Evolutionary conservation across 2,797 vertebrate genomes (phyloP), one percentile per base, ranked within the genome.

Genomic region (Orientallactaga sibirica): DNA sequence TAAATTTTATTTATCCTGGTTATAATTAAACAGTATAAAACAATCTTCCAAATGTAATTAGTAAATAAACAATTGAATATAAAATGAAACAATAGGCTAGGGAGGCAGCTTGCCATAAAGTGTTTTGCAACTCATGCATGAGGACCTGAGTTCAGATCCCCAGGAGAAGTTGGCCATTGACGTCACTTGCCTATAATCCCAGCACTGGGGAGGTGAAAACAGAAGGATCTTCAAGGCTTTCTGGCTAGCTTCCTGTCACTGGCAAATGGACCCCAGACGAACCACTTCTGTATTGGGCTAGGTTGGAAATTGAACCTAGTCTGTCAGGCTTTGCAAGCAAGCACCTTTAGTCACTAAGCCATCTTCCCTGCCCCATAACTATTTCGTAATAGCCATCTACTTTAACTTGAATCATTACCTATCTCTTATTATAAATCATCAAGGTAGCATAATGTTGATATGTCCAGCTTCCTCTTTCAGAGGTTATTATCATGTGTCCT

Each of bases 11-110:
- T 74, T 91, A 73, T 7, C 29, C 70, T 16, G 75, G 27, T 67
- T 67, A 73, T 70, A 92, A 87, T 55, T 41, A 68, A 94, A 68
- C 16, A 88, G 27, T 37, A 33, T 61, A 89, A 95, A 91, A 95
- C 29, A 88, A 48, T 86, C 52, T 93, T 73, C 37, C 73, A 55
- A 89, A 71, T 83, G 73, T 80, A 89, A 92, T 48, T 52, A 70
- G 41, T 64, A 84, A 82, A 76, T n/a, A 88, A 85, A 81, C 24
- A 89, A 93, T 1, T 91, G 41, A 92, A 19, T 83, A 84, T 93
- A 15, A 75, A 76, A 74, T 19, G 90, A 27, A 91, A 58, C 55
- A 58, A 58, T 58, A 58, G 55, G 55, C 55, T 58, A 12, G 55
- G 55, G 55, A 58, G 55, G 16, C 16, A 58, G 55, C 55, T 58